phyloP scores from a whole-genome alignment of 1,140 invertebrate genomes.

The Zaprionus inermis region DNA sequence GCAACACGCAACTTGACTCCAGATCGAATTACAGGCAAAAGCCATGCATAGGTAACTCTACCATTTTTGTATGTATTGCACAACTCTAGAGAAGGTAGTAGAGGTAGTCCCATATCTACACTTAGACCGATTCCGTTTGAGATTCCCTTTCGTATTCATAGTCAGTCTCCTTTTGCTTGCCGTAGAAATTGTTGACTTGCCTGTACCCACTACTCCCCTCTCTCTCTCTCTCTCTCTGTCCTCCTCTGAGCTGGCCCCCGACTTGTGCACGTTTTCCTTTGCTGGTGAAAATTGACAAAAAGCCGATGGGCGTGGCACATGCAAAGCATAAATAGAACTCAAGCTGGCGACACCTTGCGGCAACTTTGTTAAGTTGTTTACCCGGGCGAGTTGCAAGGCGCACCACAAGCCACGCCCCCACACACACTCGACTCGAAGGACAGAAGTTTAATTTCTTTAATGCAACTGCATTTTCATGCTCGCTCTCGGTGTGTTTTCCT shows the following conservation, averaged over 20 bases:
- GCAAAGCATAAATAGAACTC: conserved; percentile 50
- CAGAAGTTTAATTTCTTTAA: conserved; percentile 55
- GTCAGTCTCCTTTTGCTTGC: conserved; percentile 34
- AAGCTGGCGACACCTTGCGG: conserved; percentile 37
- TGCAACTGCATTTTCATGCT: conserved; percentile 57
- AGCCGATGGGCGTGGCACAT: conserved; percentile 46
- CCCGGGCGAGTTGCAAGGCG: conserved; percentile 14
- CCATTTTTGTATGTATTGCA: conserved; percentile 26
- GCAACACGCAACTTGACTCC: not conserved
- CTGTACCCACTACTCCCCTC: not conserved
- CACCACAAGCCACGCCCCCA: conserved; percentile 31
- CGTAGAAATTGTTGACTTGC: not conserved
- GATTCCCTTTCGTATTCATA: conserved; percentile 16
- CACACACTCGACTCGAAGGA: not conserved
- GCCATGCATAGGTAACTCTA: conserved; percentile 36
- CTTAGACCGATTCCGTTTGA: conserved; percentile 1
- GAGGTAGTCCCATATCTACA: no score
- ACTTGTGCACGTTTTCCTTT: conserved; percentile 42
- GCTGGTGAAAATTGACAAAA: conserved; percentile 56
- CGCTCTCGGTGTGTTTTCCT: not conserved
- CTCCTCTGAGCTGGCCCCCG: conserved; percentile 9
- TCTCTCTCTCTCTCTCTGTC: conserved; percentile 6
- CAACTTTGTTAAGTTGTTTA: conserved; percentile 57
- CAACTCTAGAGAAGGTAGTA: not conserved
- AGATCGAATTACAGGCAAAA: not conserved